These are phyloP conservation scores for Equus quagga DNA, from an alignment of 2,113 vertebrate species.

Conservation along the genomic window DNA sequence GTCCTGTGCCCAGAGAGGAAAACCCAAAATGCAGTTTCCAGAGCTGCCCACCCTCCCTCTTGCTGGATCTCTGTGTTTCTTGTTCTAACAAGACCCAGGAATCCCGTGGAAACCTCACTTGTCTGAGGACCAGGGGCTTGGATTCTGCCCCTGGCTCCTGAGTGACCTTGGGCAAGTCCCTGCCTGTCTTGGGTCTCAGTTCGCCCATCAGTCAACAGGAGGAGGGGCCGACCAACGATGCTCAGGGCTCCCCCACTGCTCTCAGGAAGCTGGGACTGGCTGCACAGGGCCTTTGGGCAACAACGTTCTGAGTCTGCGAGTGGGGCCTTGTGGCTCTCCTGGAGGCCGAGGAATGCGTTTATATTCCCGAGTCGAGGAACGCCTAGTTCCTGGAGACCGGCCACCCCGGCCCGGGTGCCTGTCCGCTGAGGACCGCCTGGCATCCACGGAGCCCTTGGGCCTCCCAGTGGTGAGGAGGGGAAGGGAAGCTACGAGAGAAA, in stretches of 20 bases:
- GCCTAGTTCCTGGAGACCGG: background rate
- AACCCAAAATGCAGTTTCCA: too few relatives aligned
- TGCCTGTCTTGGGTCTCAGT: background rate
- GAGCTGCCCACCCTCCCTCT: background rate
- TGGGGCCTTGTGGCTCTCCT: background rate
- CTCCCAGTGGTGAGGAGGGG: background rate
- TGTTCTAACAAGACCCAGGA: background rate
- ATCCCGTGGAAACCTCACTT: background rate
- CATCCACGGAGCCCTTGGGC: background rate
- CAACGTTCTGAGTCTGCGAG: rapidly evolving
- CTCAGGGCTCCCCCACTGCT: too few relatives aligned
- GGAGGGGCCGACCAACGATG: rapidly evolving
- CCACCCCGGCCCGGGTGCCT: background rate
- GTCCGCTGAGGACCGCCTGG: rapidly evolving
- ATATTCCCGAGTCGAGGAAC: background rate
- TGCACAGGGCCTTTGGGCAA: background rate
- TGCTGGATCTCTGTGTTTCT: background rate
- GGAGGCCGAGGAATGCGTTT: background rate
- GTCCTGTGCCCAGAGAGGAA: background rate
- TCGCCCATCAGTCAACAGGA: rapidly evolving
- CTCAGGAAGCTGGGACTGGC: rapidly evolving
- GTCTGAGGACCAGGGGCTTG: background rate
- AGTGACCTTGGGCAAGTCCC: background rate
- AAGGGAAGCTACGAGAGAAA: background rate
- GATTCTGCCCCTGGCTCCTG: background rate